Base-by-base conservation (phyloP, 2,113 vertebrate species). In the Poecilia latipinna region DNA sequence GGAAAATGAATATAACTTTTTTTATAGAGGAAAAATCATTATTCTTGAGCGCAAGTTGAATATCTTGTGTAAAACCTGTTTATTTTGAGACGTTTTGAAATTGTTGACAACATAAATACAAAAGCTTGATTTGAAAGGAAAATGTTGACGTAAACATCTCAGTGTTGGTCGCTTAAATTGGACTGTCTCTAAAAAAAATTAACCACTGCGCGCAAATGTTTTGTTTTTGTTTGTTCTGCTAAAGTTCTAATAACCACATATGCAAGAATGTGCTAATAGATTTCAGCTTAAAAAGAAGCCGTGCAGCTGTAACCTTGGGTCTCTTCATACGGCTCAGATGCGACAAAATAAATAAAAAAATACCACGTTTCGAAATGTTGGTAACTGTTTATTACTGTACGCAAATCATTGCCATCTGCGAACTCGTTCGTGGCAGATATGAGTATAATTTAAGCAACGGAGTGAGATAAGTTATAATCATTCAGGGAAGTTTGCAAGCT, bases 311-410 rank as follows among this genome's bases (percentile, higher is more conserved):
- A 57, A 44, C 19, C 37, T 69, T 29, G 19, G 2, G 37, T 61
- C 39, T 61, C 63, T 8, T 28, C 61, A 65, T 54, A 48, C 37
- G 19, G 8, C 33, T 70, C 65, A 13, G 63, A 15, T 7, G 28
- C 64, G 39, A 12, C 28, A n/a, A 39, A 33, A 35, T 68, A 60
- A 42, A 61, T 37, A 15, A 29, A 2, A 11, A 11, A 3, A 37
- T n/a, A 37, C 64, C 77, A 48, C 48, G 68, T 86, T 85, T 39
- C 65, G 28, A 62, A 66, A 86, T 77, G 57, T 57, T 61, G 61
- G 69, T 77, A 67, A 78, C 54, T 81, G 72, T 72, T 70, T 60
- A 77, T 77, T 65, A 82, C 75, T 72, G 75, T 51, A 70, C 68
- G 69, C 13, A 70, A 79, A 75, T 39, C 12, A n/a, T 35, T 24